phyloP scores from a whole-genome alignment of 2,797 vertebrate species.

The Valencia hispanica region DNA sequence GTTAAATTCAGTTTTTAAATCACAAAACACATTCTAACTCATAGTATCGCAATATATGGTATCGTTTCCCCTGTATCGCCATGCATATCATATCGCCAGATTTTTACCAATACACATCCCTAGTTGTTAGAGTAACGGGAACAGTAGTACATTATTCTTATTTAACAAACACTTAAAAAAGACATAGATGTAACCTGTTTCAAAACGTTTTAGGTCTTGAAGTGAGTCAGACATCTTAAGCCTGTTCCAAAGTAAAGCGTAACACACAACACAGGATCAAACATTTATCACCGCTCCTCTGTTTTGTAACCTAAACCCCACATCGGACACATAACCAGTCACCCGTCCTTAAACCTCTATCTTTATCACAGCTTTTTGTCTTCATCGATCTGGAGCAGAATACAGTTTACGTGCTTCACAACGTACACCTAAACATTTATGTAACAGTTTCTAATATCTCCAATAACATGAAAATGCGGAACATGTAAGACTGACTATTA shows the following conservation, averaged over 20 bases:
- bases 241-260: constrained; percentile 38
- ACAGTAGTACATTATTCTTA: neutral
- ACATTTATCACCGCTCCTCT: constrained; percentile 36
- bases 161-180: neutral
- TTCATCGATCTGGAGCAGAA: constrained; percentile 29
- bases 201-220: neutral
- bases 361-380: constrained; percentile 44
- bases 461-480: neutral
- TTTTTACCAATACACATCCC: too few species aligned
- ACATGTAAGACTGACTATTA: neutral
- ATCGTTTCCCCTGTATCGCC: too few species aligned
- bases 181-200: neutral
- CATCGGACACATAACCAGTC: constrained; percentile 19
- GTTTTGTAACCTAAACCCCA: constrained; percentile 16
- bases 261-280: constrained; percentile 33
- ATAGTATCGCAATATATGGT: too few species aligned
- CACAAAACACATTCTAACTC: too few species aligned
- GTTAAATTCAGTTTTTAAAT: too few species aligned
- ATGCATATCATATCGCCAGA: too few species aligned
- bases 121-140: neutral
- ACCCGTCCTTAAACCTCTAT: constrained; percentile 37
- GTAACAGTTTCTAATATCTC: too few species aligned
- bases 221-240: constrained; percentile 39
- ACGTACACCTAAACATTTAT: constrained; percentile 28
- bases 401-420: constrained; percentile 14